Base-by-base conservation (phyloP, 2,888 invertebrate genomes). In the Acanthosoma haemorrhoidale region DNA sequence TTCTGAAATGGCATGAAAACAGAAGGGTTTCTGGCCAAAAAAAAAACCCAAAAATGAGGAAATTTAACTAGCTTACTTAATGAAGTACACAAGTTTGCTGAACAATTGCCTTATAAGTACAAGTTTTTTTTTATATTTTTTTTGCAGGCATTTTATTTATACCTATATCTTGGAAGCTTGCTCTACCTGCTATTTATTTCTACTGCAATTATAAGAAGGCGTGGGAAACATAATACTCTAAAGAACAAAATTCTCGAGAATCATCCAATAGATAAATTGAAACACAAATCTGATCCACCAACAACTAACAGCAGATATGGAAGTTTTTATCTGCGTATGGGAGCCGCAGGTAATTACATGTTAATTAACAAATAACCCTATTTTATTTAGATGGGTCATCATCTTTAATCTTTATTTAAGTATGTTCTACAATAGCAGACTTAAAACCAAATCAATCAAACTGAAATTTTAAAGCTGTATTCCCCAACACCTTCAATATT, bases 241-340 rank as follows among this genome's bases (percentile, higher is more conserved):
- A 51, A 51, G 25, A 51, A 13, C 21, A 51, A 29, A n/a, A 18
- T 51, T 21, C 8, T 25, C n/a, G 51, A 51, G 29, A 51, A 51
- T 13, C 25, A 51, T 6, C 8, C 51, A 13, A 25, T 51, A 8
- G 57, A 67, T 32, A 43, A 67, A 25, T 16, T 21, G 16, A 67
- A 67, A n/a, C 51, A 25, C 29, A 51, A 51, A 25, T 6, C 6
- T 25, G n/a, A 51, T 2, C n/a, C 11, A 6, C 25, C 25, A 51
- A 1, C 51, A 21, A 51, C 59, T 8, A 43, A 43, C 13, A 68
- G 71, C 25, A 64, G 71, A 76, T 92, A 91, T 78, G 93, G 92
- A 64, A 92, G 92, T 80, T 93, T 94, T 80, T 94, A 93, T 81
- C 83, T 94, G 67, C 84, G 92, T 75, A 86, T 93, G 39, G 93